Conservation (phyloP, 2,888 invertebrate genomes). For the Caenorhabditis drosophilae region DNA sequence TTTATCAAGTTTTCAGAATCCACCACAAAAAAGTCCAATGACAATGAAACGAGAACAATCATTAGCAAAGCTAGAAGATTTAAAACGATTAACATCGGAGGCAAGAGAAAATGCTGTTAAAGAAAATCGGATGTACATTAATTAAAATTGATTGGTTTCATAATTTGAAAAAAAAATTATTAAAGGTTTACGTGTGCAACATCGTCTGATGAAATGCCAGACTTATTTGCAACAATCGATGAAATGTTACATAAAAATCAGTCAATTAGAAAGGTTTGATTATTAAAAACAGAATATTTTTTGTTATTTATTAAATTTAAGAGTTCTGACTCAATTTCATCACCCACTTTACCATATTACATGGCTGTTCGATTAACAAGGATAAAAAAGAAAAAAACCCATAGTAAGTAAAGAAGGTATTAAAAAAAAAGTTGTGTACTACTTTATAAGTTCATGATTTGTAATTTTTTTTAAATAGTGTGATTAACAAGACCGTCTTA, state of each 20-base stretch:
- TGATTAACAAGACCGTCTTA: not conserved
- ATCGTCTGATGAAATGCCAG: constrained; percentile 80
- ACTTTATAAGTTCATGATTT: not conserved
- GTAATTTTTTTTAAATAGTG: not conserved
- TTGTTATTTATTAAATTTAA: too few species aligned
- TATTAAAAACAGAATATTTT: too few species aligned
- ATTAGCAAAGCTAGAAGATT: constrained; percentile 62
- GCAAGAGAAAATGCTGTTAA: constrained; percentile 54
- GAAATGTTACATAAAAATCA: constrained; percentile 38
- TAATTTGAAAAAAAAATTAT: not conserved
- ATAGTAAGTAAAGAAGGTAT: constrained; percentile 28
- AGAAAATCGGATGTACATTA: constrained; percentile 44
- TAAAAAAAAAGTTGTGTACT: not conserved
- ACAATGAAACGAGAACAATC: constrained; percentile 64
- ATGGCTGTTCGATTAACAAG: constrained; percentile 66
- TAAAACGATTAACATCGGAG: constrained; percentile 54
- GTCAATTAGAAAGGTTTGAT: too few species aligned
- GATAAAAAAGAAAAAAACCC: constrained; percentile 48
- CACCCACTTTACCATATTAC: constrained; percentile 62
- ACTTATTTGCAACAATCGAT: constrained; percentile 90
- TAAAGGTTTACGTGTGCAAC: constrained; percentile 60
- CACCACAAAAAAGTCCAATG: constrained; percentile 28
- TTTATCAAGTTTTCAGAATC: not conserved
- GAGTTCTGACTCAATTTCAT: too few species aligned
- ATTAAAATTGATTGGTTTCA: constrained; percentile 10